Evolutionary conservation across 2,797 vertebrate genomes (phyloP), one percentile per base, ranked within the genome.

Genomic region (Myripristis jacobus): DNA sequence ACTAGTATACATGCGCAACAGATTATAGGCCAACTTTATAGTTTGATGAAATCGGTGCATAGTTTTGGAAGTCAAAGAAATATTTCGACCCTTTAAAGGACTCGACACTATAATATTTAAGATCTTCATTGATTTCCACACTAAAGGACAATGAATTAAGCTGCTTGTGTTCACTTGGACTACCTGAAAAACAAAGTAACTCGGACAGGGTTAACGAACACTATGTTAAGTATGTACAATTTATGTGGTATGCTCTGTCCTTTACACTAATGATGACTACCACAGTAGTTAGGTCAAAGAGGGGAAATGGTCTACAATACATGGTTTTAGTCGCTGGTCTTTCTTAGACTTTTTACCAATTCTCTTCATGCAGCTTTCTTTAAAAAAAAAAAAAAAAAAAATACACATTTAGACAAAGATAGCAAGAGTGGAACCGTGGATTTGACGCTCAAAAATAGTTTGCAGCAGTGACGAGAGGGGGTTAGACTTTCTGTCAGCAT

Each of bases 51-150:
- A 48, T 44, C 19, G 68, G 36, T 69, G 63, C 34, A 61, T 62
- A 50, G 46, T 50, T 84, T 63, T 61, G 21, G 50, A 38, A 54
- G 27, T 75, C 41, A 41, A 41, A 15, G 38, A 13, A 47, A 57
- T 56, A 48, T 68, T 68, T 29, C 67, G 55, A 84, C 75, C 82
- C 66, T 67, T 75, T 73, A 71, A 83, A 84, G 75, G 31, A 85
- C 66, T 80, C 72, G 57, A 81, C 68, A 70, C 65, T 66, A 60
- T 70, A 43, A 84, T 75, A 87, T 77, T 75, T 75, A 81, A 81
- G 70, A 80, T 55, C 66, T 59, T 83, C 46, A 27, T 60, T 61
- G 66, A 81, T 65, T 56, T 62, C 75, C 47, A 81, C 80, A 67
- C 70, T 82, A 74, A 52, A 81, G 31, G 58, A 75, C 52, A 24